Base-by-base conservation (phyloP, 92 coral and sea anemone species). In the Actinostola sp. region DNA sequence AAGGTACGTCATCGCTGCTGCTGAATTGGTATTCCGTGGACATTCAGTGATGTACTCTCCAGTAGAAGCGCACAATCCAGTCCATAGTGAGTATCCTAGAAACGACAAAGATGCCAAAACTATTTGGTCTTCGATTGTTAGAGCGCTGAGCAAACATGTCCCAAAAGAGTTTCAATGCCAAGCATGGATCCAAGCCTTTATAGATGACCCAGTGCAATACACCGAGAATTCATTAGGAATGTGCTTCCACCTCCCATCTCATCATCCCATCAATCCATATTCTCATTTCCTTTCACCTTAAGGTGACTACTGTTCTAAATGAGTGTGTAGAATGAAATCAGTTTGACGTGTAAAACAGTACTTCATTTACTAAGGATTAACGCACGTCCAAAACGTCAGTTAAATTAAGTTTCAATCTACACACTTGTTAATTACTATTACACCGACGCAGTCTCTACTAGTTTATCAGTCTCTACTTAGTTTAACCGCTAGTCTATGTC, bases 11-110 rank as follows among this genome's bases (percentile, higher is more conserved):
- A 75, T 82, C 20, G 72, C 87, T 1, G 69, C 59, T 8, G 75
- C 76, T 3, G 87, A 82, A 27, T 24, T 82, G 13, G 19, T 56
- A 32, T 82, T 82, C 26, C 82, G 82, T 33, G 87, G 87, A 23
- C 87, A 82, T 44, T 23, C 72, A 4, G 63, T 69, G 21, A 51
- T 83, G 69, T 83, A 52, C 25, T 58, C 77, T 3, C 84, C 84
- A 2, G 70, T 83, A 0, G 25, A 23, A 14, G 13, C 68, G 8
- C 0, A 11, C 10, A 83, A 83, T 36, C 21, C 62, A 23, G 39
- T 12, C 2, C 88, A 83, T 48, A 3, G 64, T 8, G 24, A 70
- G 1, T 83, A 83, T 53, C 88, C 88, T 4, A 53, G 70, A 38
- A 63, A 82, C 19, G 78, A 82, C 46, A 30, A 34, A 6, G 51